Percentiles rank a stretch among this genome's conserved stretches.
Conservation (phyloP, 2,797 vertebrate genomes). For the Salmo trutta region DNA sequence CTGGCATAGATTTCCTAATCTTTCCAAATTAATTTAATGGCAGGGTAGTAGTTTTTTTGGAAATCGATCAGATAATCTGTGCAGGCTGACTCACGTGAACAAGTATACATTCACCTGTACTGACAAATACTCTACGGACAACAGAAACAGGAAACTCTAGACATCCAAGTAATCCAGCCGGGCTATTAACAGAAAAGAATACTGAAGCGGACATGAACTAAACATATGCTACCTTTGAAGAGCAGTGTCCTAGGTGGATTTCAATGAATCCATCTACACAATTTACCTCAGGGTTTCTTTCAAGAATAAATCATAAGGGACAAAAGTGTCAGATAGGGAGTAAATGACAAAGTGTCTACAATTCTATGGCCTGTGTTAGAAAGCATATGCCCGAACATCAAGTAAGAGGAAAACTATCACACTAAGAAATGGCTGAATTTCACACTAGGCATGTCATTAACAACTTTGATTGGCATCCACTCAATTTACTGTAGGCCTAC, state of each 20-base stretch:
- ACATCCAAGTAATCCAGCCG: neutral
- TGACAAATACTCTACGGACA: neutral
- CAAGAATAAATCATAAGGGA: too few relatives aligned
- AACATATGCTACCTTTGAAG: neutral
- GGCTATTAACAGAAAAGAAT: neutral
- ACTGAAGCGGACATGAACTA: neutral
- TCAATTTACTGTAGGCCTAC: too few relatives aligned
- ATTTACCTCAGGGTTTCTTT: too few relatives aligned
- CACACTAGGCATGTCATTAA: too few relatives aligned
- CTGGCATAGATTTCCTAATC: neutral
- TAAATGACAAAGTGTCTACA: too few relatives aligned
- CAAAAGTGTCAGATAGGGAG: too few relatives aligned
- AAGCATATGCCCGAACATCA: too few relatives aligned
- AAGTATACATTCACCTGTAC: neutral
- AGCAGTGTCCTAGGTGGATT: neutral
- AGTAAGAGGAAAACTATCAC: too few relatives aligned
- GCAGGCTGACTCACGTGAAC: neutral
- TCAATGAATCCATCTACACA: neutral
- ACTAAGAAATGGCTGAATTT: too few relatives aligned
- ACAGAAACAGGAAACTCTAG: neutral
- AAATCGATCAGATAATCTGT: neutral
- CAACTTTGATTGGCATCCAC: too few relatives aligned
- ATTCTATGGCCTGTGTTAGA: too few relatives aligned
- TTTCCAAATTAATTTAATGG: neutral
- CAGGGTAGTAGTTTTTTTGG: neutral